Base-by-base conservation (phyloP, 2,797 vertebrate genomes). In the Mus caroli region DNA sequence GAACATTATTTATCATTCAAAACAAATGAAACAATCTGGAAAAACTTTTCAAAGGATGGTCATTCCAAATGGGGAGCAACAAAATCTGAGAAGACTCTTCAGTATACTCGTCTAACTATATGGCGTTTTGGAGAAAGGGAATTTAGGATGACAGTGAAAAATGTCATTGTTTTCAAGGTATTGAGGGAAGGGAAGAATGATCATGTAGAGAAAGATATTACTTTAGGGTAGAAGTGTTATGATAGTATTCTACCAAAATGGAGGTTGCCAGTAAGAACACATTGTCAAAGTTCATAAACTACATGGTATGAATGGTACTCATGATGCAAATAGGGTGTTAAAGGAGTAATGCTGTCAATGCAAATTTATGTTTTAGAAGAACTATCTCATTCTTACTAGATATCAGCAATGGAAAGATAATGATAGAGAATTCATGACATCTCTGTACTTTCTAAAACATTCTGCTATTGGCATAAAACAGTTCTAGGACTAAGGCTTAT, bases 381-480 rank as follows among this genome's bases (percentile, higher is more conserved):
- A 69, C 14, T 54, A 3, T 1, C 1, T 75, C 34, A 26, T 26
- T 94, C 12, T 15, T 0, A 6, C 14, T 15, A 2, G 26, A 17
- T 2, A 0, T 17, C 56, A 60, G 56, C 31, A 46, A 1, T 10
- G 19, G 1, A 56, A 64, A 58, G 28, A 4, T 58, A 22, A 7
- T 3, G 22, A 11, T 13, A 28, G 26, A 19, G 0, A 6, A 6
- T 8, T 4, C 7, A 4, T 11, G 28, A 5, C 1, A 6, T 67
- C 2, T 91, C 22, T 86, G 3, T 58, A 40, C 19, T 89, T 78
- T 46, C 5, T 13, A 34, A 40, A 34, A 34, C 67, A 1, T 62
- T 85, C 90, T 93, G 34, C 9, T 54, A 0, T 93, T 31, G 79
- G 79, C 22, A 19, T 77, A 75, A 90, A 40, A 89, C 50, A 34